phyloP scores from a whole-genome alignment of 2,888 invertebrate species.

The Lumbricus terrestris region DNA sequence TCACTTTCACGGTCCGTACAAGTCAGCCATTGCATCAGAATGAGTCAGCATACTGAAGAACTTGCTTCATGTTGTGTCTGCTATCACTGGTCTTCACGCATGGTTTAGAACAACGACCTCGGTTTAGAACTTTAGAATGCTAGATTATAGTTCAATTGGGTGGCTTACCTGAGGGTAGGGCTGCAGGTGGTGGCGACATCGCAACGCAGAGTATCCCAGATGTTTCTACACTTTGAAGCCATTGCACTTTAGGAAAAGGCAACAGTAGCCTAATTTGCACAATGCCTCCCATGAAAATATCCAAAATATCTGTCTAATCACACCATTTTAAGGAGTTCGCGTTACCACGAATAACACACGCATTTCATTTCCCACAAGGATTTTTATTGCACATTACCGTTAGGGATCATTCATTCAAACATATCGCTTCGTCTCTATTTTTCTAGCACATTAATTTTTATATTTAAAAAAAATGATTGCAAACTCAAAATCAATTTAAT shows the following conservation, averaged over 20 bases:
- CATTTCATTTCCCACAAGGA: neutral
- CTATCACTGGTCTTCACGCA: neutral
- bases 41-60: no score
- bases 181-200: neutral
- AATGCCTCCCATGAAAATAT: neutral
- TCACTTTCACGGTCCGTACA: no score
- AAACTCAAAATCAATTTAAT: neutral
- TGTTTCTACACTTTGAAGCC: conserved; percentile 14
- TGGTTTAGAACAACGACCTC: no score
- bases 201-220: conserved; percentile 7
- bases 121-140: neutral
- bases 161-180: neutral
- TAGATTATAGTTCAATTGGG: neutral
- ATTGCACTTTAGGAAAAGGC: neutral
- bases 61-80: neutral
- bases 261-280: neutral
- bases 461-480: neutral
- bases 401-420: neutral
- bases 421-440: neutral
- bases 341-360: neutral
- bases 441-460: neutral
- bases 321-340: neutral
- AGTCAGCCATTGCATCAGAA: no score
- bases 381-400: neutral
- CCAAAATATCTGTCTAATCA: neutral